Percentiles rank a stretch among this genome's conserved stretches.
Conservation (phyloP, 2,888 invertebrate species). For the Neuroscelio doddi region DNA sequence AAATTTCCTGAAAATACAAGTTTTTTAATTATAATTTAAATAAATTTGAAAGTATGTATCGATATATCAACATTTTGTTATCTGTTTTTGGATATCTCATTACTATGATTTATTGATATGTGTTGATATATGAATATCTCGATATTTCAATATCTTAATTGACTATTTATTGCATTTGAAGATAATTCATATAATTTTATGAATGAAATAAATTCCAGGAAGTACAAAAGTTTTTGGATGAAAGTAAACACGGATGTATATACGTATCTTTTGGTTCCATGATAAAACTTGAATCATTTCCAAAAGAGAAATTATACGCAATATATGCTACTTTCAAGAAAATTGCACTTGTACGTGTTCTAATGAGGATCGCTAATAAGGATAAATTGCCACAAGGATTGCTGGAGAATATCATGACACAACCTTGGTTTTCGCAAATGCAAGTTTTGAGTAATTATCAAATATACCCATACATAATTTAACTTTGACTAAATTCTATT, state of each 20-base stretch:
- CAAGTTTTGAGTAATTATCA: conserved; percentile 53
- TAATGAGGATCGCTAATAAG: conserved; percentile 56
- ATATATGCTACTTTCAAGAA: conserved; percentile 55
- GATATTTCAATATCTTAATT: too few relatives aligned
- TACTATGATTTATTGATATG: too few relatives aligned
- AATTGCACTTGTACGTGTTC: conserved; percentile 59
- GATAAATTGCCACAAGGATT: conserved; percentile 53
- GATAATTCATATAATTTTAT: not conserved
- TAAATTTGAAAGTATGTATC: too few relatives aligned
- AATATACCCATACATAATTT: not conserved
- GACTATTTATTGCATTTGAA: too few relatives aligned
- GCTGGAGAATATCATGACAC: conserved; percentile 58
- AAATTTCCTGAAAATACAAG: conserved; percentile 3
- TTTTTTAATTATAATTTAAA: not conserved
- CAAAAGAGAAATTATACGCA: conserved; percentile 44
- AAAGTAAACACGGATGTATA: conserved; percentile 59
- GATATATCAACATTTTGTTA: too few relatives aligned
- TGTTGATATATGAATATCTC: too few relatives aligned
- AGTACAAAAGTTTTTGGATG: conserved; percentile 60
- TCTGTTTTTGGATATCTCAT: too few relatives aligned
- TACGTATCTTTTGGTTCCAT: conserved; percentile 66
- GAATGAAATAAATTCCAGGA: conserved; percentile 54
- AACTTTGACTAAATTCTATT: not conserved
- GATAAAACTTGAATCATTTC: conserved; percentile 59
- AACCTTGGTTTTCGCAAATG: conserved; percentile 60